Percentiles rank a stretch among this genome's conserved stretches.
phyloP scores from a whole-genome alignment of 2,113 vertebrate genomes.

The Nyctibius bracteatus region DNA sequence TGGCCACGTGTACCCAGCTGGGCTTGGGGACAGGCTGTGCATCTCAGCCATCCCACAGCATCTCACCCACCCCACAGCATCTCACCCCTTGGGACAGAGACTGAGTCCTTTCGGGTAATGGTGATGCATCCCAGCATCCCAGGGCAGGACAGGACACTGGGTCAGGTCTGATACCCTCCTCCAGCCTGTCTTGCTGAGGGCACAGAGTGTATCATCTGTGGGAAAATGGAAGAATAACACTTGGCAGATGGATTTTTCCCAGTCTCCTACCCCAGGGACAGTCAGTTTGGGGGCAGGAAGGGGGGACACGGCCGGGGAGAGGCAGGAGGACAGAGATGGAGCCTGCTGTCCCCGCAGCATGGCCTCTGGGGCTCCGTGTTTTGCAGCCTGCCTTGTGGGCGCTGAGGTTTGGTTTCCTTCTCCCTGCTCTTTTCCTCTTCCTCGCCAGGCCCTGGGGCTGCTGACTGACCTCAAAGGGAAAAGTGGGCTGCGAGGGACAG shows the following conservation, averaged over 20 bases:
- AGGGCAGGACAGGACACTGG: neutral
- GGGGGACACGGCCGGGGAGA: accelerated
- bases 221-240: neutral
- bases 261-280: neutral
- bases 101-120: neutral
- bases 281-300: neutral
- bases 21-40: neutral
- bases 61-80: neutral
- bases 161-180: neutral
- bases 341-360: neutral
- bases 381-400: conserved; percentile 62
- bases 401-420: conserved; percentile 68
- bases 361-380: conserved; percentile 1
- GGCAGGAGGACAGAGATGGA: neutral
- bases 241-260: neutral
- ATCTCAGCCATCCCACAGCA: neutral
- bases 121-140: accelerated
- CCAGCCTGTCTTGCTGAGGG: neutral
- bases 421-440: conserved; percentile 61
- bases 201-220: neutral
- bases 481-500: conserved; percentile 52
- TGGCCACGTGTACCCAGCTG: neutral
- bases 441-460: conserved; percentile 54
- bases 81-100: neutral
- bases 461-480: conserved; percentile 57